phyloP scores from a whole-genome alignment of 2,113 vertebrate genomes.

The Syngnathus floridae region DNA sequence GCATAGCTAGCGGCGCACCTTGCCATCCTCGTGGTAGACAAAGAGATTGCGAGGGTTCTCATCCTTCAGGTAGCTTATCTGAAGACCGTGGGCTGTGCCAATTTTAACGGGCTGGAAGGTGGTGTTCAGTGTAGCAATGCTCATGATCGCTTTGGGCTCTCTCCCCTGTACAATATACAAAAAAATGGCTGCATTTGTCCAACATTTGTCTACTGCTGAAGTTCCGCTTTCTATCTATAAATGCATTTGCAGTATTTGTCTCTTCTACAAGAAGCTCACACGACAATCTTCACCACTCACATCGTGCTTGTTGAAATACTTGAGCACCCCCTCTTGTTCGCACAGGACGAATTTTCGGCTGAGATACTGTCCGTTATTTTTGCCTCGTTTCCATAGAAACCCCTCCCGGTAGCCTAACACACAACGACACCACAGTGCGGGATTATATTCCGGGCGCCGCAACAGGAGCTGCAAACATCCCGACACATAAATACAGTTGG shows the following conservation, averaged over 20 bases:
- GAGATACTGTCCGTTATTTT: constrained; percentile 88
- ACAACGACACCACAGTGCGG: neutral
- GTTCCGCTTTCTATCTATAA: neutral
- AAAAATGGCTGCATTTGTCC: neutral
- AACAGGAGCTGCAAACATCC: too few species aligned
- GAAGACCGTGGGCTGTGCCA: constrained; percentile 82
- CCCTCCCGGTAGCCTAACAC: constrained; percentile 88
- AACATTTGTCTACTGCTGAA: neutral
- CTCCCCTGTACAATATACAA: constrained; percentile 73
- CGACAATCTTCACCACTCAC: constrained; percentile 65
- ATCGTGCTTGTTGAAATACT: constrained; percentile 92
- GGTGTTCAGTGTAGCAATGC: constrained; percentile 85
- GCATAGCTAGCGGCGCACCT: constrained; percentile 67
- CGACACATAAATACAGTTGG: too few species aligned
- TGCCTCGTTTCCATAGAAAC: constrained; percentile 90
- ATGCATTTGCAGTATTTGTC: neutral
- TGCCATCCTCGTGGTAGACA: constrained; percentile 91
- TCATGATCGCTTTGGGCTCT: constrained; percentile 93
- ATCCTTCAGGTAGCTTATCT: constrained; percentile 94
- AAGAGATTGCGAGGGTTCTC: constrained; percentile 97
- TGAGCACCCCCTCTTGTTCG: constrained; percentile 84
- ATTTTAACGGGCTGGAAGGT: constrained; percentile 92
- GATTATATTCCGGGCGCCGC: neutral
- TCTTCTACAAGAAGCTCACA: neutral
- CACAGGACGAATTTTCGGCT: constrained; percentile 89